Conservation (phyloP, 2,113 vertebrate species). For the Corvus cornix region DNA sequence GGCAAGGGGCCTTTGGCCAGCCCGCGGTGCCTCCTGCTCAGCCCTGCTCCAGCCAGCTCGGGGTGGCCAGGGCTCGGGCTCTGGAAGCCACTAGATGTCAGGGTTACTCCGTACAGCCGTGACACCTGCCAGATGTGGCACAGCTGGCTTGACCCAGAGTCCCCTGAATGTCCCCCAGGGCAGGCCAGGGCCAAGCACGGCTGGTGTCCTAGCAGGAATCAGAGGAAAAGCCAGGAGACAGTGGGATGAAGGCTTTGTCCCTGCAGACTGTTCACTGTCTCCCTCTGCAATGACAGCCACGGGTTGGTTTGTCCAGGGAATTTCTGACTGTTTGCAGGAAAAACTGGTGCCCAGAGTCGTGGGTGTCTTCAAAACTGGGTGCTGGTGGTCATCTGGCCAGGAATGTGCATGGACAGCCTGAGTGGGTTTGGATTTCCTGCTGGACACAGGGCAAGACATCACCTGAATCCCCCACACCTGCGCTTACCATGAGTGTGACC, state of each 20-base stretch:
- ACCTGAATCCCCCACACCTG: neutral
- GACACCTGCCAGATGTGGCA: neutral
- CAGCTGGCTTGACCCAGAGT: neutral
- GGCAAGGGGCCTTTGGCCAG: neutral
- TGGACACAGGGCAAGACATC: accelerated
- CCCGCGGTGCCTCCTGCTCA: neutral
- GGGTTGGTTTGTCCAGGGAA: neutral
- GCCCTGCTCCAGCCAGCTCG: accelerated
- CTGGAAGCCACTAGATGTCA: constrained; percentile 56
- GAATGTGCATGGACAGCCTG: neutral
- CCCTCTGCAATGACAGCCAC: accelerated
- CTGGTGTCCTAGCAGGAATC: neutral
- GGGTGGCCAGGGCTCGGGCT: neutral
- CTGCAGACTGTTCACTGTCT: accelerated
- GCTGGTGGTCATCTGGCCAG: neutral
- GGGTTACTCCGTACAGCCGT: neutral
- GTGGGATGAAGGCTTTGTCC: neutral
- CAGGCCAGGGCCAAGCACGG: neutral
- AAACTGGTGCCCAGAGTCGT: neutral
- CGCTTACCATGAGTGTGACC: accelerated
- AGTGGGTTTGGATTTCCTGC: neutral
- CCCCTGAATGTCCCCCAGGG: too few relatives aligned
- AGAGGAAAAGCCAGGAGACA: neutral
- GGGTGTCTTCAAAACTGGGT: neutral
- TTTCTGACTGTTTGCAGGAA: neutral